Evolutionary conservation across 2,113 vertebrate genomes (phyloP).

Genomic region (Cheirogaleus medius): DNA sequence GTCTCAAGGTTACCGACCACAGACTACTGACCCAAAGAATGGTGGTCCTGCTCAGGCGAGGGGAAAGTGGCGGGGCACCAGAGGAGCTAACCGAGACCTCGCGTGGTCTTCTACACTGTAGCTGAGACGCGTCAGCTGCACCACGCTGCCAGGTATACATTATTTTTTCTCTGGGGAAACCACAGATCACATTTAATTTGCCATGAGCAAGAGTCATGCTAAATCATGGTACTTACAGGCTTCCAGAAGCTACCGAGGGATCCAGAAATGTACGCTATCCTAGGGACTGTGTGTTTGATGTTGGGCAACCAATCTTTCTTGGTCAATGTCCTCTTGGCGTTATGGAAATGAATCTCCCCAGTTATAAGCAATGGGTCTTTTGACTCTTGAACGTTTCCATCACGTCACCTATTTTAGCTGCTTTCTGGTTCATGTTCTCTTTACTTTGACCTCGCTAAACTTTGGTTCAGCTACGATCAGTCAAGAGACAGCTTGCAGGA

Average conservation of each 20-base stretch:
- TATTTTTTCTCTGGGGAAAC: background rate
- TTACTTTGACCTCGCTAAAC: background rate
- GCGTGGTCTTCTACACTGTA: fast-evolving
- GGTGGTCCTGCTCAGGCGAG: background rate
- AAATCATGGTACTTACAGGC: background rate
- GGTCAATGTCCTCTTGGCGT: background rate
- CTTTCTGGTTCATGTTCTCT: background rate
- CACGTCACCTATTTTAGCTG: background rate
- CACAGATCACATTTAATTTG: background rate
- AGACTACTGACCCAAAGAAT: background rate
- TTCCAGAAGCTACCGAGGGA: background rate
- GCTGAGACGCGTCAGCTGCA: background rate
- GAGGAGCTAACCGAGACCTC: background rate
- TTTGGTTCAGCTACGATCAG: background rate
- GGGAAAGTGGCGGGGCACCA: background rate
- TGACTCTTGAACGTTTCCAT: background rate
- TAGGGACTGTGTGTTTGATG: background rate
- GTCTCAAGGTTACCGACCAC: background rate
- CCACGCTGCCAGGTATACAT: background rate
- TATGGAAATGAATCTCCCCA: background rate
- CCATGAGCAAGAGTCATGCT: background rate
- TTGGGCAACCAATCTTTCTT: background rate
- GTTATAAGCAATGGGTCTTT: background rate
- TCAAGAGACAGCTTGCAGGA: background rate
- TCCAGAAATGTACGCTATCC: background rate